Percentiles rank a stretch among this genome's conserved stretches.
phyloP scores from a whole-genome alignment of 53 echinoderm and acorn worm species.

The Echinometra lucunter region DNA sequence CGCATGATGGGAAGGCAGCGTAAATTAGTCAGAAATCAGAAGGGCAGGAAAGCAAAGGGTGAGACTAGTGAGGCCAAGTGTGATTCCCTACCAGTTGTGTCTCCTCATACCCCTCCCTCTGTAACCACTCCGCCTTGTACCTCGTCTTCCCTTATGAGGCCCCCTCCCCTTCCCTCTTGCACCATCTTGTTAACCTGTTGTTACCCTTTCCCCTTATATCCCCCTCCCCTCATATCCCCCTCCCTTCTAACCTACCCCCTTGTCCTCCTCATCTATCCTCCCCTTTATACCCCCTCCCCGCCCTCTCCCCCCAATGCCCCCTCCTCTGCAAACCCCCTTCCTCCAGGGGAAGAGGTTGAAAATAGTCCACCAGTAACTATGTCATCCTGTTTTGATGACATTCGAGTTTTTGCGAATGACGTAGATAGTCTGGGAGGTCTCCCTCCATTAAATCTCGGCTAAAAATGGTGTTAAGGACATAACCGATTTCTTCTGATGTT shows the following conservation, averaged over 20 bases:
- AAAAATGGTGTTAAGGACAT: not conserved
- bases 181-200: no score
- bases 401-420: conserved; percentile 12
- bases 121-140: no score
- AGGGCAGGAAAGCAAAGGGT: not conserved
- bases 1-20: conserved; percentile 3
- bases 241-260: no score
- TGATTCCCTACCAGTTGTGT: no score
- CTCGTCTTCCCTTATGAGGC: no score
- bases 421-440: conserved; percentile 8
- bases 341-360: not conserved
- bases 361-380: conserved; percentile 48
- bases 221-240: no score
- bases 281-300: not conserved
- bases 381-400: conserved; percentile 59
- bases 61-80: conserved; percentile 15
- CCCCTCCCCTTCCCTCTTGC: no score
- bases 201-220: no score
- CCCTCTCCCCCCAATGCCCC: not conserved
- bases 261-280: no score
- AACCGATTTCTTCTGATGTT: not conserved
- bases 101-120: no score
- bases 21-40: conserved; percentile 19
- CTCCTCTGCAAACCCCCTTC: not conserved
- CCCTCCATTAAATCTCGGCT: not conserved